Conservation (phyloP, 2,888 invertebrate species). For the Nomada fucata region DNA sequence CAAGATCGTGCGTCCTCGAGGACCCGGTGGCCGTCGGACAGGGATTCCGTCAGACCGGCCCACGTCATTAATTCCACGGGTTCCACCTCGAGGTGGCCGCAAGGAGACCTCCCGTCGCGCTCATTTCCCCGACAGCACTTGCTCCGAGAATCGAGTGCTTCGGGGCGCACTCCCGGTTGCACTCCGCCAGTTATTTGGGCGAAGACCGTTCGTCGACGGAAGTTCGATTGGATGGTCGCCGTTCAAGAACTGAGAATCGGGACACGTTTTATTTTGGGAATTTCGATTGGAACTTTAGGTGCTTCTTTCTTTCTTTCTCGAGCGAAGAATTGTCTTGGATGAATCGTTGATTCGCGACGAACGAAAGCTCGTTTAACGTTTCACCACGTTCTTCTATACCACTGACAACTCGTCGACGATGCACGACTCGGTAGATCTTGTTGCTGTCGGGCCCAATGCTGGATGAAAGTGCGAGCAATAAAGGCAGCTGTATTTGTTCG, state of each 20-base stretch:
- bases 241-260: not conserved
- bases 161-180: not conserved
- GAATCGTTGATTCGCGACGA: not conserved
- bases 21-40: constrained; percentile 2
- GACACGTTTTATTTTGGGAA: not conserved
- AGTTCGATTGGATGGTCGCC: not conserved
- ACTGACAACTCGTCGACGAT: not conserved
- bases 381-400: not conserved
- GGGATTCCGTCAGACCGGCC: not conserved
- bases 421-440: not conserved
- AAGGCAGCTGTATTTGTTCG: constrained; percentile 20
- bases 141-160: constrained; percentile 29
- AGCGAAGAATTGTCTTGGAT: not conserved
- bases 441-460: not conserved
- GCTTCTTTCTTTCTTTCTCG: not conserved
- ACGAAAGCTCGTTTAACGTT: not conserved
- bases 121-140: constrained; percentile 34
- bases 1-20: constrained; percentile 21
- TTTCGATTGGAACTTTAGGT: not conserved
- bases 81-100: constrained; percentile 11
- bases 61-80: constrained; percentile 43
- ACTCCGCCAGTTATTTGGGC: not conserved
- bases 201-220: not conserved
- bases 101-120: not conserved
- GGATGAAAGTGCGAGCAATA: constrained; percentile 19